Conservation (phyloP, 2,113 vertebrate genomes). For the Petromus typicus region DNA sequence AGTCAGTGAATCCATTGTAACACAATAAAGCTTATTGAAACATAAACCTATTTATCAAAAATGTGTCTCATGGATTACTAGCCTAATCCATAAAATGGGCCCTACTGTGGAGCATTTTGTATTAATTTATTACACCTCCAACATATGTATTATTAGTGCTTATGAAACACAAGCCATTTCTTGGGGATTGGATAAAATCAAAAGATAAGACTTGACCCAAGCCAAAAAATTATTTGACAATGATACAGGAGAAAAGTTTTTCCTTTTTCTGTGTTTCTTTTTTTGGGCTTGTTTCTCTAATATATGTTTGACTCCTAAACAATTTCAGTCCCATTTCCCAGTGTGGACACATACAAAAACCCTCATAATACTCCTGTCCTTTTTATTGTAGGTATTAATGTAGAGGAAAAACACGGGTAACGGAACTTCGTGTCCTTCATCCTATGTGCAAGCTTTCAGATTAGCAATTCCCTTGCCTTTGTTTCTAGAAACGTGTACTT, state of each 20-base stretch:
- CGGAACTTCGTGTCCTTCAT: not conserved
- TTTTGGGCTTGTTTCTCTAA: not conserved
- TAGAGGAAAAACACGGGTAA: not conserved
- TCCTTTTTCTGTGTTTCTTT: not conserved
- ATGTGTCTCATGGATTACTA: slow-evolving; percentile 58
- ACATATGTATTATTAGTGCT: slow-evolving; percentile 44
- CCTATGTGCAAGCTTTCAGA: slow-evolving; percentile 31
- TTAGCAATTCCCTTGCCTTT: not conserved
- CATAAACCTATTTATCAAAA: slow-evolving; percentile 71
- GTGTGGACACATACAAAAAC: not conserved
- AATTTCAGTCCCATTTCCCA: not conserved
- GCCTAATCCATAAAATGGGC: slow-evolving; percentile 70
- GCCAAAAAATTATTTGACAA: not conserved
- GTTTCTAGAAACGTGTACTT: slow-evolving; percentile 49
- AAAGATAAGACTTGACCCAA: slow-evolving; percentile 27
- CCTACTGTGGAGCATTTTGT: slow-evolving; percentile 59
- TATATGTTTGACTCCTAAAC: not conserved
- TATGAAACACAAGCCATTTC: slow-evolving; percentile 20
- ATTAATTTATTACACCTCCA: slow-evolving; percentile 57
- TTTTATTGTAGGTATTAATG: not conserved
- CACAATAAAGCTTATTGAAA: slow-evolving; percentile 71
- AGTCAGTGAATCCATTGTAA: slow-evolving; percentile 64
- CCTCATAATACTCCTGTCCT: not conserved
- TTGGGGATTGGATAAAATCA: slow-evolving; percentile 22
- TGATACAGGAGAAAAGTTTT: not conserved